Base-by-base conservation (phyloP, 2,888 invertebrate genomes). In the Ennomos quercinarius region DNA sequence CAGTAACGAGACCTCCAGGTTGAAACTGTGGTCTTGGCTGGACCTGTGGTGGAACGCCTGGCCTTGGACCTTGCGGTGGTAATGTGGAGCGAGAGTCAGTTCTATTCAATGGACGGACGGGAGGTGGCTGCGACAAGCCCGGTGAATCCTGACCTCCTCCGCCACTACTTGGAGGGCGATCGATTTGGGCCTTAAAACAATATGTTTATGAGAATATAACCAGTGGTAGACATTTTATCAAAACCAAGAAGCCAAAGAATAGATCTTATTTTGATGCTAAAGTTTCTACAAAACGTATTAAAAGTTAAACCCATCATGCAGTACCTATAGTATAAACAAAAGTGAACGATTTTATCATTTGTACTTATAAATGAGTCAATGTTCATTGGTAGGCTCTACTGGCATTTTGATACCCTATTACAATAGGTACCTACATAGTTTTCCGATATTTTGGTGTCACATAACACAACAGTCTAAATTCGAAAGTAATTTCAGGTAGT, bases 1-100 rank as follows among this genome's bases (percentile, higher is more conserved):
- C 77, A 37, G 80, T 84, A 11, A 91, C 90, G 35, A 86, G 85
- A 44, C 91, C 92, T 64, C 92, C 92, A 36, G 91, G 85, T 77
- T 90, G 91, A 61, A 92, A 91, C 66, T 87, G 91, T 35, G 91
- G 91, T 63, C 91, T 77, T 40, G 75, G 75, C 68, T 84, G 89
- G 40, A 64, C 61, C 56, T 80, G 86, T 9, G 79, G 81, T 46
- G 81, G 78, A 35, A 72, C 80, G 47, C 70, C 80, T 40, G 87
- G 84, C 61, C 91, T 83, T n/a, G 73, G 76, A 5, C 76, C 67
- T 67, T 83, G 87, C 40, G 80, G 81, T 52, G 84, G 77, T 46
- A 92, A 80, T n/a, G 83, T 68, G 42, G 90, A 84, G 35, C 91
- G 82, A 13, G 92, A 91, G 67, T 91, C 92, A 56, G 73, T 78